Percentiles rank a stretch among this genome's conserved stretches.
These are phyloP conservation scores for Oreocharis arfaki DNA, from an alignment of 2,113 vertebrate genomes.

Conservation along the genomic window DNA sequence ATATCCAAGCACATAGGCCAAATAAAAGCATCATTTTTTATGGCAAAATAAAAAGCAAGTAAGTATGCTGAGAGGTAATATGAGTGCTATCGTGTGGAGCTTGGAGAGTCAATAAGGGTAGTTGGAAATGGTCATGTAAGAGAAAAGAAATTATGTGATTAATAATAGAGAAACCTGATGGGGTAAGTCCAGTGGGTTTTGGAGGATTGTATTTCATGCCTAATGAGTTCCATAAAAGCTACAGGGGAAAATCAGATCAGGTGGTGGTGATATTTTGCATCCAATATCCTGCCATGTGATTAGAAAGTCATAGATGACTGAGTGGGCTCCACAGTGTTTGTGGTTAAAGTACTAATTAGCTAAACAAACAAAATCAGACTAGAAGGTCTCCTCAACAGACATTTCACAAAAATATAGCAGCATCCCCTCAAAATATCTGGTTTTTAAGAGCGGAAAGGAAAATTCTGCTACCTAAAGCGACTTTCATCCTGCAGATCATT, in stretches of 20 bases:
- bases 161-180: not conserved
- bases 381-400: not conserved
- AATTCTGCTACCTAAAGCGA: not conserved
- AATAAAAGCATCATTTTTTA: not conserved
- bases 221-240: slow-evolving; percentile 19
- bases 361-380: not conserved
- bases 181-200: not conserved
- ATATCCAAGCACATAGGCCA: not conserved
- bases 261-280: not conserved
- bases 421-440: not conserved
- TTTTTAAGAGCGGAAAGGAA: not conserved
- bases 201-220: not conserved
- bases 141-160: slow-evolving; percentile 17
- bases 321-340: not conserved
- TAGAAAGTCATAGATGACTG: not conserved
- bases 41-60: not conserved
- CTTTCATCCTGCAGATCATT: not conserved
- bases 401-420: not conserved
- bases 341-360: not conserved
- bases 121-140: not conserved
- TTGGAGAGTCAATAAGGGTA: not conserved
- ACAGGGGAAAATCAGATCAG: not conserved
- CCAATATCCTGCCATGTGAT: not conserved
- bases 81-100: not conserved
- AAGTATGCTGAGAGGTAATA: not conserved